Base-by-base conservation (phyloP, 2,888 invertebrate species). In the Scaptomyza flava region DNA sequence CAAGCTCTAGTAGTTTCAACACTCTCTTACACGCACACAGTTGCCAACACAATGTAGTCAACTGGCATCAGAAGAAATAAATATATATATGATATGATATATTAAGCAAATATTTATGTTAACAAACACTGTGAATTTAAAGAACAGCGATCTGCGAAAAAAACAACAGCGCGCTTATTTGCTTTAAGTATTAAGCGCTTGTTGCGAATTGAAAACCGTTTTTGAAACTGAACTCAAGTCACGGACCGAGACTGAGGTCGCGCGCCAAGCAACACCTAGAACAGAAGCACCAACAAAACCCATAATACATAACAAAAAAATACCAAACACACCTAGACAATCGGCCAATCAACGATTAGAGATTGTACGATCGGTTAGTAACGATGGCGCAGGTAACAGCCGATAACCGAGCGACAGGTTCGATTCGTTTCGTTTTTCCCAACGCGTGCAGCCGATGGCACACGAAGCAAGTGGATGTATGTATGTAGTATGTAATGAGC, bases 201-300 rank as follows among this genome's bases (percentile, higher is more conserved):
- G 84, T 79, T 86, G 84, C 84, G 66, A 86, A 86, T 77, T 72
- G 76, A 70, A 79, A 84, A 81, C 72, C 73, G 79, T 72, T 86
- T 83, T 72, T 76, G 47, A 74, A 83, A 86, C 86, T 63, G 63
- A 61, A 38, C 62, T 51, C 50, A 38, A 27, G 50, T 45, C 63
- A 50, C 61, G 61, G 36, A 27, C 50, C 81, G 75, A 79, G 31
- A n/a, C 50, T 83, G 75, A 81, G 79, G 67, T 74, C 73, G 76
- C 77, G 72, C 81, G 72, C 76, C 73, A 62, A 63, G 57, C 68
- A 63, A 59, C 65, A 45, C 38, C 53, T 38, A 51, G 51, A 63
- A 57, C 68, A 48, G 68, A 59, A 62, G 31, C 63, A 50, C 20
- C 52, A 41, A 57, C 56, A 38, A 46, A 27, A 27, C 27, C 3